Evolutionary conservation across 2,888 invertebrate genomes (phyloP), one percentile per base, ranked within the genome.

Genomic region (Apocheima hispidaria): DNA sequence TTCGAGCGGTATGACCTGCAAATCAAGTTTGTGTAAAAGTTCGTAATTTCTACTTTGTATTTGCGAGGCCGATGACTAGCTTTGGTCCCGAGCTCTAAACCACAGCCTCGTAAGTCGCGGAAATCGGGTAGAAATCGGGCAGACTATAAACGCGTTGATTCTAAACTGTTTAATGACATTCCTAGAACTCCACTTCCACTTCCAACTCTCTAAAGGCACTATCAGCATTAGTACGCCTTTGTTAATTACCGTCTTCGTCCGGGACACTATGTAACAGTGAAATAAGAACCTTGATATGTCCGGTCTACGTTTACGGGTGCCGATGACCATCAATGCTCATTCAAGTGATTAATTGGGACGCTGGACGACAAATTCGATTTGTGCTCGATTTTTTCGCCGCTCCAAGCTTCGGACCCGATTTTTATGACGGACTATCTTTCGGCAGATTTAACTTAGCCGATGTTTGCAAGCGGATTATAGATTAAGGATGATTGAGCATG

Each of bases 321-420:
- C n/a, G n/a, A n/a, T n/a, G n/a, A n/a, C n/a, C n/a, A 69, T 65
- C 70, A 68, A 72, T 65, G 66, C 64, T 51, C 71, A 70, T 71
- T 71, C 70, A 70, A 72, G 67, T 75, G 74, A 74, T 69, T 63
- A 66, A 65, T 63, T 59, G 59, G 63, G 58, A 59, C 63, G 61
- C 41, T 41, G 52, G 58, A 51, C 38, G 59, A 49, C 51, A 35
- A 65, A 63, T 65, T 48, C 51, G 61, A 66, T 62, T 66, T 48
- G 41, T 50, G 52, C 46, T 50, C 58, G 57, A 59, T 41, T 53
- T 66, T 65, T 44, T 54, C 54, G 51, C 40, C 56, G 52, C 7
- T 63, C 49, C 26, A 36, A 57, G 38, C 49, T 40, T 41, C 56
- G 49, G 44, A 14, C 30, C 61, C 33, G 23, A 35, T 59, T 33